A percentile compares a stretch with the other conserved stretches of the same genome.
phyloP scores from a whole-genome alignment of 2,113 vertebrate species.

The Lepisosteus osseus region DNA sequence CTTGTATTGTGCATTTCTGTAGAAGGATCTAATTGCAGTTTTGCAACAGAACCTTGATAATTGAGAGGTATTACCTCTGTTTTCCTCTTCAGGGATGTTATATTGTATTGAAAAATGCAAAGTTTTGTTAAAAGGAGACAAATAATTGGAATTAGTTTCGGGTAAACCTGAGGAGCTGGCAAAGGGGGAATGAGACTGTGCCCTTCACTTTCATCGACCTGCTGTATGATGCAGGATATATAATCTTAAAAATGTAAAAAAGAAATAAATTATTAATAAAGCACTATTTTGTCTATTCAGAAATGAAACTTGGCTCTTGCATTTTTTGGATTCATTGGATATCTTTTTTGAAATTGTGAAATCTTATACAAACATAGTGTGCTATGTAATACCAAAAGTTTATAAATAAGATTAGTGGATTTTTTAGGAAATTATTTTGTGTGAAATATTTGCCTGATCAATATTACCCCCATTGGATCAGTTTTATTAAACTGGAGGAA shows the following conservation, averaged over 20 bases:
- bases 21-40: conserved; percentile 28
- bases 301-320: conserved; percentile 28
- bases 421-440: neutral
- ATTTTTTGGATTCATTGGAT: neutral
- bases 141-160: conserved; percentile 36
- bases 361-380: conserved; percentile 17
- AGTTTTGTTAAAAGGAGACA: conserved; percentile 48
- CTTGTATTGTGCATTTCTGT: conserved; percentile 30
- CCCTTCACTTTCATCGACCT: conserved; percentile 36
- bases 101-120: conserved; percentile 78
- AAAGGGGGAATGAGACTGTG: conserved; percentile 62
- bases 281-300: conserved; percentile 97
- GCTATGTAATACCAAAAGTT: conserved; percentile 22
- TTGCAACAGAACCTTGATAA: conserved; percentile 28
- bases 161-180: conserved; percentile 53
- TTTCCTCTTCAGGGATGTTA: conserved; percentile 82
- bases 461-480: too few species aligned
- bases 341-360: too few species aligned
- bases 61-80: conserved; percentile 66
- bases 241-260: conserved; percentile 93
- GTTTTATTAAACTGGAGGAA: too few species aligned
- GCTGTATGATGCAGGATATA: conserved; percentile 67
- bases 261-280: conserved; percentile 99
- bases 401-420: conserved; percentile 13
- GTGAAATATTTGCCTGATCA: too few species aligned